Base-by-base conservation (phyloP, 1,140 invertebrate genomes). In the Drosophila bocqueti region DNA sequence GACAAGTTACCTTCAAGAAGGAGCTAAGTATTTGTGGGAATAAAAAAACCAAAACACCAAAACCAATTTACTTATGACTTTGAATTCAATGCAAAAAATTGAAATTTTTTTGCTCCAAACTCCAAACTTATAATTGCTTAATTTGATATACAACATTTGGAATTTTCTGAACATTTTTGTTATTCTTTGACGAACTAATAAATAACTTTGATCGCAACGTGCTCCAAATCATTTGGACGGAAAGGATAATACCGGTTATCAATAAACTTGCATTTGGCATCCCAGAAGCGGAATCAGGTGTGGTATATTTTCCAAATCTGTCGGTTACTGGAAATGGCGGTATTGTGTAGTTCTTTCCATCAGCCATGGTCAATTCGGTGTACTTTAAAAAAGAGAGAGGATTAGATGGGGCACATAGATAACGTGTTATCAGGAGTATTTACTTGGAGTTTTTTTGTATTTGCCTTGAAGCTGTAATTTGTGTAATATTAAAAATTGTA, bases 321-420 rank as follows among this genome's bases (percentile, higher is more conserved):
- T 36, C 10, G 34, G 3, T 36, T 13, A 4, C 34, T 42, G 43
- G 62, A 60, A 64, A 64, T n/a, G 26, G 26, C 1, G 36, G 55
- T 8, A 65, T 5, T 11, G 63, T 34, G 16, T 16, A 65, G 21
- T 62, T 26, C 0, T 0, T 0, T 34, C 40, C 63, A 18, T 65
- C 63, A 13, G 63, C 58, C 63, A 65, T 65, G 13, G 8, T 15
- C n/a, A 0, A 62, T 24, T 31, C 4, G 10, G 2, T 18, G 13
- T 62, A 2, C 15, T 10, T 10, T 4, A 1, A 36, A 13, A 5
- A 5, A 36, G 9, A 36, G 2, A 9, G 9, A 18, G 3, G 21
- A 55, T 55, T 16, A 7, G 4, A 8, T 42, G 24, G 7, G 0
- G 7, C 1, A 8, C 6, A 21, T 4, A 54, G 4, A 21, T 4